Percentiles rank a stretch among this genome's conserved stretches.
These are phyloP conservation scores for Bos javanicus DNA, from an alignment of 2,113 vertebrate genomes.

Conservation along the genomic window DNA sequence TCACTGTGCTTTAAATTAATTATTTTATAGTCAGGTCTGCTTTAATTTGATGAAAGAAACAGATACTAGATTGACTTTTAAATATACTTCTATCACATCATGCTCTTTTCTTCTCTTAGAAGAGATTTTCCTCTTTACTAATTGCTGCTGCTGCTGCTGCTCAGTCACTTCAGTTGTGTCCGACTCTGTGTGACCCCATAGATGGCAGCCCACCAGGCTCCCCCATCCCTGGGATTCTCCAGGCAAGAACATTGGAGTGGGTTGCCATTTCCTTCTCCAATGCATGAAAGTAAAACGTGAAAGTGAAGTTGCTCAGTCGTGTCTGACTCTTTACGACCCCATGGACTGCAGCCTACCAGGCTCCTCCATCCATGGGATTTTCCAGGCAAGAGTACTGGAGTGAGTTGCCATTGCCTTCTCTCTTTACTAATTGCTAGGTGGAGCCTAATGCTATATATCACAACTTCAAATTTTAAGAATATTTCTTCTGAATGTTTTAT, in stretches of 20 bases:
- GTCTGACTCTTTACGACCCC: fast-evolving
- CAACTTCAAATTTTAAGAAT: not conserved
- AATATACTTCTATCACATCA: not conserved
- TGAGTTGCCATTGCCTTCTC: no score
- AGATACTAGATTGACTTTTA: not conserved
- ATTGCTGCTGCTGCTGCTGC: not conserved
- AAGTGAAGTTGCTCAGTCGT: fast-evolving
- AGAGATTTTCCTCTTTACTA: not conserved
- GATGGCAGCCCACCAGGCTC: no score
- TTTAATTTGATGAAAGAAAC: not conserved
- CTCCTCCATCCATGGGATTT: no score
- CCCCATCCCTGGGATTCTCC: no score
- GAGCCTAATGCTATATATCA: not conserved
- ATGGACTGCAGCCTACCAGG: no score
- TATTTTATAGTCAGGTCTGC: not conserved
- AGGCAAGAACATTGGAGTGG: no score
- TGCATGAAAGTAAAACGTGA: no score
- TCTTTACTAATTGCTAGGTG: not conserved
- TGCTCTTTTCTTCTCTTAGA: not conserved
- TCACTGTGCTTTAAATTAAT: not conserved
- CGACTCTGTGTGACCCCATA: no score
- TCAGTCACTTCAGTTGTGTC: no score
- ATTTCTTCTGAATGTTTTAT: not conserved
- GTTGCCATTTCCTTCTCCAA: no score
- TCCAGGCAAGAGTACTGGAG: no score